Evolutionary conservation across 2,113 vertebrate species (phyloP).

Genomic region (Pterocles burchelli): DNA sequence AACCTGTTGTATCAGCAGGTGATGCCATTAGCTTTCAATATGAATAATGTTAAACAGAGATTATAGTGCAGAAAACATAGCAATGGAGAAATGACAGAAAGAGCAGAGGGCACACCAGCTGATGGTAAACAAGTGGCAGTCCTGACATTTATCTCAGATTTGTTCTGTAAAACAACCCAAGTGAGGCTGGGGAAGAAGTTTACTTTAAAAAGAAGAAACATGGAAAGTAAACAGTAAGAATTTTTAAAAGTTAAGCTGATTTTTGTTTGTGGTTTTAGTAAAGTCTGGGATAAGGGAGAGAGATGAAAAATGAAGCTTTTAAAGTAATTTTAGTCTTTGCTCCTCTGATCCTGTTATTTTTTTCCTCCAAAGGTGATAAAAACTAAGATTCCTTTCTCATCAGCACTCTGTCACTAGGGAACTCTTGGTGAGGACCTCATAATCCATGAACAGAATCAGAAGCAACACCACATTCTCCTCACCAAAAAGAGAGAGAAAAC

Average conservation of each 20-base stretch:
- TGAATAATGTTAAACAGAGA: background rate
- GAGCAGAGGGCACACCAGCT: background rate
- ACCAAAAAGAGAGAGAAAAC: background rate
- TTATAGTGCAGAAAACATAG: background rate
- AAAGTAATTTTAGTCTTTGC: background rate
- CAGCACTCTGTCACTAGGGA: background rate
- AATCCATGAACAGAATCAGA: background rate
- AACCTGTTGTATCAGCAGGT: background rate
- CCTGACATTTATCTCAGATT: background rate
- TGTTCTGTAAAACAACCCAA: background rate
- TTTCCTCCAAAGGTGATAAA: background rate
- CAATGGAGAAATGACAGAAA: background rate
- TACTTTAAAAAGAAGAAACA: background rate
- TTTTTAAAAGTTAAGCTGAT: background rate
- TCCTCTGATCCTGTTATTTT: background rate
- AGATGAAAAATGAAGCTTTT: background rate
- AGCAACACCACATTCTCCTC: background rate
- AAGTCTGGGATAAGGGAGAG: background rate
- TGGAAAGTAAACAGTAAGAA: background rate
- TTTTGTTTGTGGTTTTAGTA: background rate
- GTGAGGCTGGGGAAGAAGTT: background rate
- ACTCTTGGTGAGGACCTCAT: background rate
- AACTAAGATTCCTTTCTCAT: background rate
- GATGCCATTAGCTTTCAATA: background rate
- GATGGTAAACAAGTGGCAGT: background rate